phyloP scores from a whole-genome alignment of 2,888 invertebrate species.

The Hermodice carunculata region DNA sequence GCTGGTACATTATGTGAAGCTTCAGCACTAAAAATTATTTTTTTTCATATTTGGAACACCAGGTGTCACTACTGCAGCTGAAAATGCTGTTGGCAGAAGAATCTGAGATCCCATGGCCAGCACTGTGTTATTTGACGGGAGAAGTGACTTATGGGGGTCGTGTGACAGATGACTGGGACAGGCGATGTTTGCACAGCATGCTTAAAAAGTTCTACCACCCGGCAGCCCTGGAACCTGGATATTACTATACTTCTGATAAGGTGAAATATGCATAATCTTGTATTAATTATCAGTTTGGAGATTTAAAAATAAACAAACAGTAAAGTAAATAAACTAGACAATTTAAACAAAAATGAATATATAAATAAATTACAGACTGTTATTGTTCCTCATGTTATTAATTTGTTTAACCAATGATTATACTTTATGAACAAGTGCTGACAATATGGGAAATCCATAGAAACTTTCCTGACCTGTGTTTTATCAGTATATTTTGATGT shows the following conservation, averaged over 20 bases:
- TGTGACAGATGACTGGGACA: conserved; percentile 69
- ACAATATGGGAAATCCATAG: too few relatives aligned
- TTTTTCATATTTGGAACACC: conserved; percentile 5
- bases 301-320: too few relatives aligned
- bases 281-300: too few relatives aligned
- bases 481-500: too few relatives aligned
- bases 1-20: too few relatives aligned
- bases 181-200: conserved; percentile 64
- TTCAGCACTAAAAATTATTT: neutral
- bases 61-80: conserved; percentile 67
- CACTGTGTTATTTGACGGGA: conserved; percentile 66
- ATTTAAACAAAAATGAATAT: too few relatives aligned
- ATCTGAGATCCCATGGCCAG: conserved; percentile 64
- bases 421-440: too few relatives aligned
- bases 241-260: conserved; percentile 60
- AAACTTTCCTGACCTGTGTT: too few relatives aligned
- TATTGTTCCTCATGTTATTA: too few relatives aligned
- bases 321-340: too few relatives aligned
- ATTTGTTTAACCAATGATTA: too few relatives aligned
- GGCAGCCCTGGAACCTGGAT: conserved; percentile 51
- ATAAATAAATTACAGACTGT: too few relatives aligned
- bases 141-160: conserved; percentile 69
- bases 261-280: conserved; percentile 38
- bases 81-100: conserved; percentile 60
- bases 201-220: conserved; percentile 63